Evolutionary conservation across 1,140 invertebrate species (phyloP).

Genomic region (Copidosoma floridanum): DNA sequence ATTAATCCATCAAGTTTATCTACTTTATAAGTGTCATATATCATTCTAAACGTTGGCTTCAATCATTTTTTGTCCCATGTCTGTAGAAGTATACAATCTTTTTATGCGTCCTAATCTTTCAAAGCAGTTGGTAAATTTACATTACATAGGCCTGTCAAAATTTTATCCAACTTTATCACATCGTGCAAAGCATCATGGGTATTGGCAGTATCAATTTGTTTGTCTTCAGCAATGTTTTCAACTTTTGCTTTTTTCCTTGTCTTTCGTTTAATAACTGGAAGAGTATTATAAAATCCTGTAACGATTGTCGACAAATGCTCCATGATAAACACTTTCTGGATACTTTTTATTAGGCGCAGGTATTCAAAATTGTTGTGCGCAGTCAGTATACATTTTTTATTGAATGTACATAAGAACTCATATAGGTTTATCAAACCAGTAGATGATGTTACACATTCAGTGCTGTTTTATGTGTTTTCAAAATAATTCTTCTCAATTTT

Average conservation of each 20-base stretch:
- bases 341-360: conserved; percentile 8
- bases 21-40: not conserved
- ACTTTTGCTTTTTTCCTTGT: conserved; percentile 7
- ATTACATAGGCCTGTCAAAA: not conserved
- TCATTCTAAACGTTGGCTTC: not conserved
- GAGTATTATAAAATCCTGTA: not conserved
- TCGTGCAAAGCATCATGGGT: conserved; percentile 8
- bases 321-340: conserved; percentile 20
- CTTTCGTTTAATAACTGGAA: not conserved
- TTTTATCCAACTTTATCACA: conserved; percentile 14
- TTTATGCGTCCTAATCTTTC: not conserved
- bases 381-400: conserved; percentile 22
- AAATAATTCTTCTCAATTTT: not conserved
- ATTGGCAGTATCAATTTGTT: conserved; percentile 10
- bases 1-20: not conserved
- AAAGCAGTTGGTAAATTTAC: too few relatives aligned
- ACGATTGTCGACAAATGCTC: conserved; percentile 8
- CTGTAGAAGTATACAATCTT: not conserved
- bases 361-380: conserved; percentile 28
- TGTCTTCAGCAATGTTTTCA: conserved; percentile 6
- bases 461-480: too few relatives aligned
- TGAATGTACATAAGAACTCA: conserved; percentile 19
- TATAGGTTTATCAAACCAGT: conserved; percentile 15
- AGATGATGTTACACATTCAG: not conserved
- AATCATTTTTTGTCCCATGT: conserved; percentile 4